These are phyloP conservation scores for Drosophila kokeensis DNA, from an alignment of 2,888 invertebrate genomes.

Conservation along the genomic window DNA sequence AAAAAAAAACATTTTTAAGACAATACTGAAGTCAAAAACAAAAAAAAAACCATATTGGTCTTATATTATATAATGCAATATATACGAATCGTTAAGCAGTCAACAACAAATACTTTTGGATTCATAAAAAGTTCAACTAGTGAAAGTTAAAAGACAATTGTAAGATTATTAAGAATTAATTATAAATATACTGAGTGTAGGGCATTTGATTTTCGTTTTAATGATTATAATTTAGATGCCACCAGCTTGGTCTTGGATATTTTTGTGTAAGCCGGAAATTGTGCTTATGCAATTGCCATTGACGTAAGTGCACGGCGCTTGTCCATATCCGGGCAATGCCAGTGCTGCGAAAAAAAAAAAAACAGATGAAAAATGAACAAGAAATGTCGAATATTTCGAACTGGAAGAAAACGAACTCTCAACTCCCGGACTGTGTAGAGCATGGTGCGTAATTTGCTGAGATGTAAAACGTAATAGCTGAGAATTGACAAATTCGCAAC, in stretches of 20 bases:
- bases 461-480: conserved; percentile 74
- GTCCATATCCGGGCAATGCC: conserved; percentile 43
- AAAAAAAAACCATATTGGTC: background rate
- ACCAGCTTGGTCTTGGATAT: conserved; percentile 9
- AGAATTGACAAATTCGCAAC: conserved; percentile 70
- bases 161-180: background rate
- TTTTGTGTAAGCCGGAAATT: conserved; percentile 67
- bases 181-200: background rate
- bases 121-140: background rate
- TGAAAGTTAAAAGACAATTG: background rate
- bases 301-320: conserved; percentile 42
- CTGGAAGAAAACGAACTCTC: conserved; percentile 24
- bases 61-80: background rate
- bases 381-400: conserved; percentile 41
- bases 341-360: conserved; percentile 9
- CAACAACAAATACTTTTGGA: background rate
- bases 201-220: background rate
- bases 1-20: background rate
- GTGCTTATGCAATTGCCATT: conserved; percentile 70
- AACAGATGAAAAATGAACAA: background rate
- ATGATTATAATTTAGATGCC: background rate
- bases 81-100: background rate
- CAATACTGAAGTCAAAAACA: background rate
- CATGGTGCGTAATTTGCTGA: conserved; percentile 73
- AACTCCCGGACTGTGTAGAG: conserved; percentile 47